phyloP scores from a whole-genome alignment of 2,797 vertebrate genomes.

The Coracias cyanogaster region DNA sequence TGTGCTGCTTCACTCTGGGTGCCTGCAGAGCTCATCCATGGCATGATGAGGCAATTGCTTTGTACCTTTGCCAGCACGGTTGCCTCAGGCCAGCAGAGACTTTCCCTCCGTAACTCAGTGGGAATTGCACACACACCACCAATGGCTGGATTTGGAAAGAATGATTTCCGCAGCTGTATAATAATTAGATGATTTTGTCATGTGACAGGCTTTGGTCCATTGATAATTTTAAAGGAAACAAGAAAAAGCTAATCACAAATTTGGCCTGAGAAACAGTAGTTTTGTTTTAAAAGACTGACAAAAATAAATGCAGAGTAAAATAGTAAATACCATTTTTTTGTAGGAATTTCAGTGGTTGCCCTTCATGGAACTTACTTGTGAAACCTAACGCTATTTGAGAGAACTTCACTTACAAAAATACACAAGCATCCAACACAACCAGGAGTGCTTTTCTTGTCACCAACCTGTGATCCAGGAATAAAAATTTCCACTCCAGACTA shows the following conservation, averaged over 20 bases:
- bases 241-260: conserved; percentile 9
- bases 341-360: neutral
- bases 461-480: conserved; percentile 87
- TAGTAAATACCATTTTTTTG: neutral
- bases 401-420: neutral
- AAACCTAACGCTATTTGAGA: neutral
- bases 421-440: conserved; percentile 4
- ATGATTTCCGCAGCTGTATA: neutral
- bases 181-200: neutral
- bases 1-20: neutral
- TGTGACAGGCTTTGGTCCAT: neutral
- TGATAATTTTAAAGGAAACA: neutral
- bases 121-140: neutral
- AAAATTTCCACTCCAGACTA: conserved; percentile 88
- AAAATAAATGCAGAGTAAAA: conserved; percentile 9
- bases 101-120: neutral
- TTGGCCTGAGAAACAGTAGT: neutral
- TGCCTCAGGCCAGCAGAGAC: conserved; percentile 20
- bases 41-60: neutral
- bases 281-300: neutral
- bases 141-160: conserved; percentile 12
- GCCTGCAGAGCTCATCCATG: neutral
- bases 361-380: neutral
- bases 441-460: conserved; percentile 63
- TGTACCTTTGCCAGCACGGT: neutral